Conservation (phyloP, 1,140 invertebrate species). For the Mercenaria mercenaria region DNA sequence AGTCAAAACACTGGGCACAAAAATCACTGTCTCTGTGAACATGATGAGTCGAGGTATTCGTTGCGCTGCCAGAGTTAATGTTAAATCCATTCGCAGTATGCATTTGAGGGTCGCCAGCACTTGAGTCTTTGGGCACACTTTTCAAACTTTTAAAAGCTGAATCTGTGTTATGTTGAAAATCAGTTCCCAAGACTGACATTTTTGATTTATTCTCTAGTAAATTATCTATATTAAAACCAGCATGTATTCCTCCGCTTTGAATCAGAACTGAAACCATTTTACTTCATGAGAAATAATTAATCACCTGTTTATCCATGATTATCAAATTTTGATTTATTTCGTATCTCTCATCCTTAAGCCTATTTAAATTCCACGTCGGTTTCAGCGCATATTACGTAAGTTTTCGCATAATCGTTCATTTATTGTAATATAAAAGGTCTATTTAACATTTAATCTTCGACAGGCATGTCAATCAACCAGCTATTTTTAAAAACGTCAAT, state of each 20-base stretch:
- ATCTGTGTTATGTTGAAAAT: conserved; percentile 54
- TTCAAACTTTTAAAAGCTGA: conserved; percentile 53
- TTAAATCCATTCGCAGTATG: not conserved
- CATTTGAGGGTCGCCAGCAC: not conserved
- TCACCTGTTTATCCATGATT: not conserved
- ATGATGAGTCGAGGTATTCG: not conserved
- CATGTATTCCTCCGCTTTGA: conserved; percentile 21
- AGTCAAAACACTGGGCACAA: conserved; percentile 62
- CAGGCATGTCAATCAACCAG: conserved; percentile 54
- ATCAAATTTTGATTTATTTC: not conserved
- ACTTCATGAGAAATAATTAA: not conserved
- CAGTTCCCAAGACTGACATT: conserved; percentile 2
- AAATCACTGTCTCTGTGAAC: conserved; percentile 33
- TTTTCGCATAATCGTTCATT: not conserved
- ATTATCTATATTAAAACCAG: conserved; percentile 48
- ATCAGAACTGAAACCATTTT: conserved; percentile 12
- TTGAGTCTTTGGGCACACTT: not conserved
- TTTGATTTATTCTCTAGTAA: not conserved
- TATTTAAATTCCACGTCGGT: not conserved
- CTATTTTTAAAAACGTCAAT: conserved; percentile 19
- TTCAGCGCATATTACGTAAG: conserved; percentile 2
- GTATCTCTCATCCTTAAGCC: not conserved
- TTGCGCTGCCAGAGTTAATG: not conserved
- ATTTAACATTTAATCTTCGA: conserved; percentile 33
- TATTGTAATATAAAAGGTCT: conserved; percentile 21